phyloP scores from a whole-genome alignment of 2,113 vertebrate genomes.

The Archocentrus centrarchus region DNA sequence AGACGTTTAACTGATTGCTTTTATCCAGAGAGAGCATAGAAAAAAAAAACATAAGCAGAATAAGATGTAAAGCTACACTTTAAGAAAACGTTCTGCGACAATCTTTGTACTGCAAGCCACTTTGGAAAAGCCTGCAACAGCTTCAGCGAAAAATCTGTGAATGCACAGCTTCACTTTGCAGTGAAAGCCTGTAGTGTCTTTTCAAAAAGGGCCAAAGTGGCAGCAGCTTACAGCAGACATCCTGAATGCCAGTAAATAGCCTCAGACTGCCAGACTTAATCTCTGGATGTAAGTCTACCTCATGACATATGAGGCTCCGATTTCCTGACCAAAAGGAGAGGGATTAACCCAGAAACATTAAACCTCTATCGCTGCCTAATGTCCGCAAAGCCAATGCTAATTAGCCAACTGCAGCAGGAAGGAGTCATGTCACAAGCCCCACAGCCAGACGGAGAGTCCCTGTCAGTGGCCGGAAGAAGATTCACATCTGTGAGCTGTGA shows the following conservation, averaged over 20 bases:
- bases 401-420: conserved; percentile 65
- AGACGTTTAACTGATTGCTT: not conserved
- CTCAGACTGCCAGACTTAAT: conserved; percentile 63
- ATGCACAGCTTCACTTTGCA: not conserved
- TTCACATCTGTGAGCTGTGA: conserved; percentile 2
- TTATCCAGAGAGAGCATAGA: conserved; percentile 6
- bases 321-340: conserved; percentile 67
- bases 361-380: conserved; percentile 73
- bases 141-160: conserved; percentile 27
- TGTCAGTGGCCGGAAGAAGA: conserved; percentile 9
- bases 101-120: conserved; percentile 7
- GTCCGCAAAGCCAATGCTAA: conserved; percentile 77
- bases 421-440: conserved; percentile 65
- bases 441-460: conserved; percentile 33
- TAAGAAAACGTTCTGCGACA: not conserved
- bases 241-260: conserved; percentile 66
- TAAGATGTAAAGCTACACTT: not conserved
- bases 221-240: conserved; percentile 42
- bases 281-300: conserved; percentile 69
- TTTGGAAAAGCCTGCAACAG: conserved; percentile 14
- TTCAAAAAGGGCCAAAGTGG: conserved; percentile 12
- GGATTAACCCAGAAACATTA: conserved; percentile 77
- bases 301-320: conserved; percentile 69
- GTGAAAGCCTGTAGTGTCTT: conserved; percentile 25
- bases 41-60: not conserved